These are phyloP conservation scores for Saccostrea cuccullata DNA, from an alignment of 1,140 invertebrate genomes.

Conservation along the genomic window DNA sequence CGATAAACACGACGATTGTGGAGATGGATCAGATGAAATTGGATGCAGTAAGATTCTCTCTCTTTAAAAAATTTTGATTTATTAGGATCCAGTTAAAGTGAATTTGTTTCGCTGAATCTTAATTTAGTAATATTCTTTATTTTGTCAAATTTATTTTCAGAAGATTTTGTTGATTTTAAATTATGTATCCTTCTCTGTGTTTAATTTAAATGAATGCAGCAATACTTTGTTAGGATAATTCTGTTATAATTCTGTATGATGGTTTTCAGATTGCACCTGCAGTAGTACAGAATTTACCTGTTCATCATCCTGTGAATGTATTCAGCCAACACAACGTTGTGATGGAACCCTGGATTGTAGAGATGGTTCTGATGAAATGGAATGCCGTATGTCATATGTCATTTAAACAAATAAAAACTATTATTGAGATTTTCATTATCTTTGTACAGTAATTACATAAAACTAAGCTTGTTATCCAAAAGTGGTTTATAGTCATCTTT, in stretches of 20 bases:
- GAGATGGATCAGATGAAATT: conserved; percentile 67
- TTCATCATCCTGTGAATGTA: conserved; percentile 92
- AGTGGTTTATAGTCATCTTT: conserved; percentile 65
- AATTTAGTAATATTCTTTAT: too few species aligned
- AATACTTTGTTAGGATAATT: background rate
- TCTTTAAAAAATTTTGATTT: background rate
- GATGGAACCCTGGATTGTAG: conserved; percentile 76
- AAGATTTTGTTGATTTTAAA: too few species aligned
- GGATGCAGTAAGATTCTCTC: conserved; percentile 63
- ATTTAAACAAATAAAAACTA: conserved; percentile 28
- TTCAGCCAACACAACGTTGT: conserved; percentile 90
- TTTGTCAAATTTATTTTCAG: too few species aligned
- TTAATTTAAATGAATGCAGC: too few species aligned
- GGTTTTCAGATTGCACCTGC: conserved; percentile 59
- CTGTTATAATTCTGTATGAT: background rate
- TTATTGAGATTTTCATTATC: too few species aligned
- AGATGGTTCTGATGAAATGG: conserved; percentile 80
- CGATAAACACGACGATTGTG: conserved; percentile 69
- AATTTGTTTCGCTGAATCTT: background rate
- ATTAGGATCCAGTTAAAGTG: background rate
- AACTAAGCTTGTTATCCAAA: too few species aligned
- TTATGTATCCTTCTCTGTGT: too few species aligned
- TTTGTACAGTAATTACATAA: too few species aligned
- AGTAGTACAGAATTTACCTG: conserved; percentile 83
- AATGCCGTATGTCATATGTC: conserved; percentile 61